Conservation (phyloP, 2,797 vertebrate species). For the Ispidina picta region DNA sequence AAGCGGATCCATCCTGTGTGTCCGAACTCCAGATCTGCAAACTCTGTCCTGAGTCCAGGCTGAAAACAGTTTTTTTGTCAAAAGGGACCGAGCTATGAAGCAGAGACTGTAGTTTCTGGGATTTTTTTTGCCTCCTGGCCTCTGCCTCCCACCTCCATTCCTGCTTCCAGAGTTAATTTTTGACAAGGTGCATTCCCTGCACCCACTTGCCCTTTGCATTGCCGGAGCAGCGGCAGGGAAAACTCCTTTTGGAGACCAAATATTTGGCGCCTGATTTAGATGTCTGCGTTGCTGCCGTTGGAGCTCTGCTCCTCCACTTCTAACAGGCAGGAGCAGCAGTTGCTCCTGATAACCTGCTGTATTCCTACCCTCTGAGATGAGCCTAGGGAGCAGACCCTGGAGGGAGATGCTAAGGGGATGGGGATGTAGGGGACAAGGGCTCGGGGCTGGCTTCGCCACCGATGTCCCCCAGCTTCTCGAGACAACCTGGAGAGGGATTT, state of each 20-base stretch:
- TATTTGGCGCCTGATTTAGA: neutral
- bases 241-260: neutral
- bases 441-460: rapidly evolving
- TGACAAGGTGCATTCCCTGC: neutral
- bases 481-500: neutral
- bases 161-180: constrained; percentile 30
- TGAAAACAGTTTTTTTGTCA: neutral
- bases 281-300: rapidly evolving
- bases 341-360: neutral
- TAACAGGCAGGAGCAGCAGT: neutral
- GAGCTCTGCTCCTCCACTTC: neutral
- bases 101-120: neutral
- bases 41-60: neutral
- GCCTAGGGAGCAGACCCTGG: neutral
- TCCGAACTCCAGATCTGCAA: neutral
- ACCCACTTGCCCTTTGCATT: neutral
- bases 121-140: neutral
- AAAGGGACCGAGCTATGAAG: neutral
- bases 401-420: neutral
- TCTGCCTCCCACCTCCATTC: neutral
- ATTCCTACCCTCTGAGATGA: neutral
- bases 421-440: neutral
- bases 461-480: rapidly evolving
- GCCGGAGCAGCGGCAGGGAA: neutral
- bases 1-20: rapidly evolving